Base-by-base conservation (phyloP, 2,113 vertebrate species). In the Otus sunia region DNA sequence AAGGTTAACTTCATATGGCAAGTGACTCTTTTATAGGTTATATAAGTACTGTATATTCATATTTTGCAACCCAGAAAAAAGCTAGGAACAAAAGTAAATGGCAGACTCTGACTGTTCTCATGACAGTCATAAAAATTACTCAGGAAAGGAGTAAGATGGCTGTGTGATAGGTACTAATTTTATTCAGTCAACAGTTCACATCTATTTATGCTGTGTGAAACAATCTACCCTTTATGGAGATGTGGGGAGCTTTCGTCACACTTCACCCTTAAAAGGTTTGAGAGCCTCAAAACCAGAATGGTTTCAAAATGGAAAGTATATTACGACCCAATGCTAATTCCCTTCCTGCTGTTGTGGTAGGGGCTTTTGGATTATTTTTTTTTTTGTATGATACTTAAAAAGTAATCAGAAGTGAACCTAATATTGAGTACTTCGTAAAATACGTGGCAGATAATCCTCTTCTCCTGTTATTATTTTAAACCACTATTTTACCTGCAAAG, bases 1-100 rank as follows among this genome's bases (percentile, higher is more conserved):
- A 93, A 96, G 91, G 85, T 95, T 95, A 93, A 87, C 68, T 88
- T 86, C 84, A 50, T 69, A 25, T 62, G 72, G 47, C 50, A 60
- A 88, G 50, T n/a, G 52, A 86, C 71, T 95, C 82, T 74, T 63
- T 69, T n/a, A 58, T 52, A 64, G 81, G 75, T 89, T 84, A 71
- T 62, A 88, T 64, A 81, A 43, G 77, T 27, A 77, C 43, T 39
- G 55, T 18, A 29, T 59, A 23, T 26, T 95, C 52, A 37, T 39
- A 71, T 34, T 53, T 21, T 56, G 68, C 52, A 80, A 80, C 34
- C 55, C 47, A 66, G 55, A 76, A 45, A 73, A 93, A 64, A 72
- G 5, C 45, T 29, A 67, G 76, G 29, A 85, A 86, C 72, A 78
- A 67, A 78, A 88, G 58, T 18, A 90, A 91, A 94, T 56, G 55